These are phyloP conservation scores for Argyrosomus regius DNA, from an alignment of 2,797 vertebrate genomes.

Conservation along the genomic window DNA sequence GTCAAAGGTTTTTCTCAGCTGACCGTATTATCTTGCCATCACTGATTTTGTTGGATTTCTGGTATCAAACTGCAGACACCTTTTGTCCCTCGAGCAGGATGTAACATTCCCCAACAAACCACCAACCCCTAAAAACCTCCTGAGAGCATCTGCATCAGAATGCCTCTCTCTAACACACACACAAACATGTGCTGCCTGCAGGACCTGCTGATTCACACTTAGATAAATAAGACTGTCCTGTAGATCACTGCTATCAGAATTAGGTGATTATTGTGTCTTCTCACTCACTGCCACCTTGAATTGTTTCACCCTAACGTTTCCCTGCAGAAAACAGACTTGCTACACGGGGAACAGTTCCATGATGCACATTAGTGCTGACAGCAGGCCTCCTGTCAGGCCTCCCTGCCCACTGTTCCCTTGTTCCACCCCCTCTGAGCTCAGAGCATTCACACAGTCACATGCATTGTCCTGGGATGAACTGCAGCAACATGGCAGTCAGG, in stretches of 20 bases:
- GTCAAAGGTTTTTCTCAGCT: neutral
- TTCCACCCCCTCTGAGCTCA: constrained; percentile 64
- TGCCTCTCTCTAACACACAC: constrained; percentile 18
- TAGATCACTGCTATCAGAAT: constrained; percentile 36
- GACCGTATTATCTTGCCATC: neutral
- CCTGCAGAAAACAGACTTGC: constrained; percentile 48
- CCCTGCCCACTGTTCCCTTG: constrained; percentile 63
- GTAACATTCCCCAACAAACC: constrained; percentile 32
- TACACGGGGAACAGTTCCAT: constrained; percentile 48
- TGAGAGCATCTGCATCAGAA: constrained; percentile 50
- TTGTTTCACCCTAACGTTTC: constrained; percentile 48
- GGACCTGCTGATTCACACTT: constrained; percentile 19
- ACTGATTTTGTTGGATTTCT: neutral
- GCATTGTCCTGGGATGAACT: constrained; percentile 76
- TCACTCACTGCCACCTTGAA: constrained; percentile 37
- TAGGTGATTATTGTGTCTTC: constrained; percentile 1
- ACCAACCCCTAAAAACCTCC: constrained; percentile 13
- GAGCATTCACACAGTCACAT: constrained; percentile 69
- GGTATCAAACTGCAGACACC: neutral
- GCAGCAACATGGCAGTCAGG: constrained; percentile 47
- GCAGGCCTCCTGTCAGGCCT: constrained; percentile 75
- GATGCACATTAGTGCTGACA: constrained; percentile 82
- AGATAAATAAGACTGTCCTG: constrained; percentile 11
- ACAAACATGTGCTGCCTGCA: neutral
- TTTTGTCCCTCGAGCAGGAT: constrained; percentile 45